Evolutionary conservation across 2,797 vertebrate species (phyloP), one percentile per base, ranked within the genome.

Genomic region (Atherinosoma microstoma): DNA sequence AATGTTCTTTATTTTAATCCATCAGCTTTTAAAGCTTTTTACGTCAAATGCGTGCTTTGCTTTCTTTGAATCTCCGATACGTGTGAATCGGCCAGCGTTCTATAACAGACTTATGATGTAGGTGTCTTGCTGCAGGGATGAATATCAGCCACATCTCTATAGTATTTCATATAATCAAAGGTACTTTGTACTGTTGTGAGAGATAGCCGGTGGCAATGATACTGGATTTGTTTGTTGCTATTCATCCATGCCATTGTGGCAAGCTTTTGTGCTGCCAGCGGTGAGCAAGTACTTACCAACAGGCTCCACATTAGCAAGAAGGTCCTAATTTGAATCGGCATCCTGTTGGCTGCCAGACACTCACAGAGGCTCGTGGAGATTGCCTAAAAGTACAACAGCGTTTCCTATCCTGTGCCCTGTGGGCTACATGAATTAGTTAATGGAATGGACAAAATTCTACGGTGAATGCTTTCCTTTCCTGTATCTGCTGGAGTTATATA

Each of bases 401-500:
- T 83, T 75, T 83, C 40, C 64, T 59, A 56, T 45, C 45, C 62
- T 60, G 22, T 73, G 73, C 57, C 70, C 51, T 68, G 53, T 47
- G 36, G 45, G 71, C 58, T 32, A 57, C 80, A 75, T 34, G 56
- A 79, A 83, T 87, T 64, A 75, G 58, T 67, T 82, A 83, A 91
- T 78, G 68, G 61, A 62, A 76, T 30, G 69, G 81, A 77, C 75
- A 75, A 64, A 86, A 78, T 54, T 45, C 2, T 18, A 30, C 51
- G 32, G 15, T 45, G 66, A 12, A 80, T 53, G 54, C 76, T 75
- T 75, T 80, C 51, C 56, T 64, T 73, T 80, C 82, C 78, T 66
- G 56, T 75, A 53, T 76, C 76, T 69, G 67, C 62, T 45, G 6
- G 22, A 32, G 88, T 90, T 90, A 87, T 66, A 64, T 90, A 88